phyloP scores from a whole-genome alignment of 2,113 vertebrate genomes.

The Apodemus speciosus region DNA sequence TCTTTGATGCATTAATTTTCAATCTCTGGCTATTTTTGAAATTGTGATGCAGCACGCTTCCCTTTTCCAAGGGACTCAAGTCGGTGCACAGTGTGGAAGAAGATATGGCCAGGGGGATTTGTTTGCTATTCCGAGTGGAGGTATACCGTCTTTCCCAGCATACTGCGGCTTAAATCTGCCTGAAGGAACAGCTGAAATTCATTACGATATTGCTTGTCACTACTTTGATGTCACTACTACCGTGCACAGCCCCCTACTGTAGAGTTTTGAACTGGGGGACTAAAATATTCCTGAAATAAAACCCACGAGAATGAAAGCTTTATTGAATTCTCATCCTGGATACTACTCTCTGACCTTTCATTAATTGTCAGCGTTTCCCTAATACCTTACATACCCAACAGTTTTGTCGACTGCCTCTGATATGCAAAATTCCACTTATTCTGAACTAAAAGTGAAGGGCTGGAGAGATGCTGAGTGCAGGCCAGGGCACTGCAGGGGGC shows the following conservation, averaged over 20 bases:
- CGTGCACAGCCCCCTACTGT: background rate
- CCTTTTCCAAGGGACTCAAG: slow-evolving; percentile 59
- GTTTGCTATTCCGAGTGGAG: slow-evolving; percentile 50
- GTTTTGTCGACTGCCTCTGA: background rate
- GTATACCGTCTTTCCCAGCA: background rate
- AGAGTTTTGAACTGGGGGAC: background rate
- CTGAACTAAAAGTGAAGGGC: background rate
- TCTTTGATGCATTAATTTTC: slow-evolving; percentile 77
- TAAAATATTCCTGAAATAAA: slow-evolving; percentile 37
- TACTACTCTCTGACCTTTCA: background rate
- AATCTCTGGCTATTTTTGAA: slow-evolving; percentile 72
- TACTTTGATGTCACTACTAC: slow-evolving; percentile 12
- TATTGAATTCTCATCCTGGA: slow-evolving; percentile 11
- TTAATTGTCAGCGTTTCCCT: background rate
- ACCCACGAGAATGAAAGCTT: slow-evolving; percentile 7
- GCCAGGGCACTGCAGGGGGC: background rate
- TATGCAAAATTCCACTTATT: slow-evolving; percentile 39
- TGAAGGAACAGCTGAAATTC: slow-evolving; percentile 47
- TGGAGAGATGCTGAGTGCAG: background rate
- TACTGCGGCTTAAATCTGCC: slow-evolving; percentile 35
- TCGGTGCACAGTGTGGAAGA: slow-evolving; percentile 34
- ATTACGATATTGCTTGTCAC: slow-evolving; percentile 8
- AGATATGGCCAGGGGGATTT: slow-evolving; percentile 64
- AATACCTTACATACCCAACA: background rate
- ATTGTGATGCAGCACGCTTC: slow-evolving; percentile 60